A percentile compares a stretch with the other conserved stretches of the same genome.
Evolutionary conservation across 2,113 vertebrate species (phyloP).

Genomic region (Solenodon paradoxus): DNA sequence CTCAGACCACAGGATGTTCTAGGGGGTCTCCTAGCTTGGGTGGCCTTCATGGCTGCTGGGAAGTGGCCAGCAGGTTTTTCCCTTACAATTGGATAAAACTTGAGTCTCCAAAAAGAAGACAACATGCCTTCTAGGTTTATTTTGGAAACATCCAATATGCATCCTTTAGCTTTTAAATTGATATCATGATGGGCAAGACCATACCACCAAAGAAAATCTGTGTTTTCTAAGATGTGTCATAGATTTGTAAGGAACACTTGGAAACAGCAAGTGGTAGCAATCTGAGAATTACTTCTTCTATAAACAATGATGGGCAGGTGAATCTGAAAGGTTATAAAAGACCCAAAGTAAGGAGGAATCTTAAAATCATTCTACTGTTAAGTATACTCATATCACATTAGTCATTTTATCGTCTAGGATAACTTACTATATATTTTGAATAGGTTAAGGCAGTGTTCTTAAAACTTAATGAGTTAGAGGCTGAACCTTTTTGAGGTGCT

Average conservation of each 20-base stretch:
- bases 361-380: background rate
- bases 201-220: background rate
- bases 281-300: background rate
- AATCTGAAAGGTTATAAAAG: background rate
- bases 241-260: background rate
- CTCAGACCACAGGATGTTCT: too few relatives aligned
- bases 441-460: background rate
- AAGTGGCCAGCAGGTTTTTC: too few relatives aligned
- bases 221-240: background rate
- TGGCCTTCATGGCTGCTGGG: too few relatives aligned
- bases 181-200: background rate
- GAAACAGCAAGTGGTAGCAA: background rate
- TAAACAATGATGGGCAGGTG: background rate
- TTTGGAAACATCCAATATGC: background rate
- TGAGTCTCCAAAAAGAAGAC: background rate
- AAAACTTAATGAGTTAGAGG: too few relatives aligned
- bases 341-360: background rate
- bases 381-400: background rate
- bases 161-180: background rate
- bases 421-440: background rate
- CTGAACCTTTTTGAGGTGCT: too few relatives aligned
- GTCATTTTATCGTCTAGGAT: background rate
- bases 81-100: background rate
- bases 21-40: too few relatives aligned
- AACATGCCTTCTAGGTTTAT: background rate